These are phyloP conservation scores for Alcedo quadribrachys DNA, from an alignment of 2,797 vertebrate species.

Conservation along the genomic window DNA sequence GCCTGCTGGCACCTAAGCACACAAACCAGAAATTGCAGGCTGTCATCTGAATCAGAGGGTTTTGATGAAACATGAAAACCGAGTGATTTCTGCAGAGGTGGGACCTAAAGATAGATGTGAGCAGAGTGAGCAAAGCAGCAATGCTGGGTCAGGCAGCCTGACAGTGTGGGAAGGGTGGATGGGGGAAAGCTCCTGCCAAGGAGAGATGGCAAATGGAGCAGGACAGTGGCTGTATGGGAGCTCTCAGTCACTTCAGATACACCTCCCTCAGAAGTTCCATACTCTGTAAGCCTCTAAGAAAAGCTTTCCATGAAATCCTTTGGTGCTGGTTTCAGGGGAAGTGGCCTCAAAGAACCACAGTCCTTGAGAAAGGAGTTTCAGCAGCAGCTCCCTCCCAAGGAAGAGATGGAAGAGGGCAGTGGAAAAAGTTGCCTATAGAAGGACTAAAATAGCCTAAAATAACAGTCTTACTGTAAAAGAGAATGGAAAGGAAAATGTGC, in stretches of 20 bases:
- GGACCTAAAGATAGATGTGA: constrained; percentile 27
- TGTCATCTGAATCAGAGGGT: not conserved
- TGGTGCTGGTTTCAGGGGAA: not conserved
- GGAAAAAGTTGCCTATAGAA: constrained; percentile 41
- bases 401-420: not conserved
- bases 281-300: not conserved
- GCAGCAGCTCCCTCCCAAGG: not conserved
- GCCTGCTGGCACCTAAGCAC: constrained; percentile 4
- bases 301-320: not conserved
- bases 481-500: constrained; percentile 50
- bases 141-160: not conserved
- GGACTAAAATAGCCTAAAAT: not conserved
- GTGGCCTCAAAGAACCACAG: not conserved
- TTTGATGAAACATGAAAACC: constrained; percentile 11
- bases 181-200: not conserved
- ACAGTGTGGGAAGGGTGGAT: not conserved
- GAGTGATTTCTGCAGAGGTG: not conserved
- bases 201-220: not conserved
- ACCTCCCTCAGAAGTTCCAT: not conserved
- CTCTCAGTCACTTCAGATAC: not conserved
- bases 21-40: constrained; percentile 33
- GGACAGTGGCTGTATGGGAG: not conserved
- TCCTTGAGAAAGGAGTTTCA: not conserved
- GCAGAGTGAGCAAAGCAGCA: constrained; percentile 12
- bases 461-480: constrained; percentile 33